These are phyloP conservation scores for Ibycter americanus DNA, from an alignment of 2,797 vertebrate genomes.

Conservation along the genomic window DNA sequence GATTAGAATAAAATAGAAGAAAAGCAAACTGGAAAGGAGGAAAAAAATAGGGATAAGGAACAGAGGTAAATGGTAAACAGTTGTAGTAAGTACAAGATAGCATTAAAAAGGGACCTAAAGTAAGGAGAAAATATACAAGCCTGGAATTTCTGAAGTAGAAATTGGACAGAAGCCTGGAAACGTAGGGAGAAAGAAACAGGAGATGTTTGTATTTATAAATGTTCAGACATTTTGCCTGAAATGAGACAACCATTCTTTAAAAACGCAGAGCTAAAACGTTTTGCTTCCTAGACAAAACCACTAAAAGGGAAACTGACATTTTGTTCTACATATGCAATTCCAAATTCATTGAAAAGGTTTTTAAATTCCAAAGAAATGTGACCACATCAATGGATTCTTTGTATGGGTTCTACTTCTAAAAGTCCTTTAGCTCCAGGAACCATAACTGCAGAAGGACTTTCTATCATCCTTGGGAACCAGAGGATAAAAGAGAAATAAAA, in stretches of 20 bases:
- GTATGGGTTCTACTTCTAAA: not conserved
- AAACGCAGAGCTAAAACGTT: not conserved
- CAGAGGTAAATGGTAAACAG: not conserved
- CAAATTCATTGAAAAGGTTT: not conserved
- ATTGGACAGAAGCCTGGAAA: slow-evolving; percentile 58
- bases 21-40: not conserved
- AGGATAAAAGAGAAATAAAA: not conserved
- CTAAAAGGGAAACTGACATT: not conserved
- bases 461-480: not conserved
- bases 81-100: not conserved
- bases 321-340: not conserved
- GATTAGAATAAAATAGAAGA: not conserved
- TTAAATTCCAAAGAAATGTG: not conserved
- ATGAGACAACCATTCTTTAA: not conserved
- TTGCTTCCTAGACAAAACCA: not conserved
- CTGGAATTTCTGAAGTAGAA: slow-evolving; percentile 65
- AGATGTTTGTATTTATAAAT: slow-evolving; percentile 17
- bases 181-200: not conserved
- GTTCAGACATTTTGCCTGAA: not conserved
- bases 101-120: slow-evolving; percentile 24
- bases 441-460: not conserved
- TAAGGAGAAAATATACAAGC: slow-evolving; percentile 58
- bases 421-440: not conserved
- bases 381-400: not conserved
- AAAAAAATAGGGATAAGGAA: not conserved